These are phyloP conservation scores for Sinohyriopsis cumingii DNA, from an alignment of 2,888 invertebrate genomes.

Conservation along the genomic window DNA sequence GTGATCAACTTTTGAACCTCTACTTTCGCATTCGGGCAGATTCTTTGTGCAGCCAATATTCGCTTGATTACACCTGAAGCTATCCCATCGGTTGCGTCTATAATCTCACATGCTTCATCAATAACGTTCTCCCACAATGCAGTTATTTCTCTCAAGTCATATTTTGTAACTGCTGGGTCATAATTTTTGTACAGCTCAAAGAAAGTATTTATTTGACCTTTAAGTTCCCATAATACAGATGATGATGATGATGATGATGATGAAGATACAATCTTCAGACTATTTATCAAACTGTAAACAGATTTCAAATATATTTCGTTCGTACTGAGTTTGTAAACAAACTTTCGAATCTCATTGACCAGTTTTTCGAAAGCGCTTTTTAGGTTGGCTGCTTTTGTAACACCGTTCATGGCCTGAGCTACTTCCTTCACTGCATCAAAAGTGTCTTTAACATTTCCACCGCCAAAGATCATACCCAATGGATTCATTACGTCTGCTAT, in stretches of 20 bases:
- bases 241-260: no score
- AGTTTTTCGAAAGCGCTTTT: no score
- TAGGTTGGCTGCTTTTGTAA: no score
- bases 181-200: background rate
- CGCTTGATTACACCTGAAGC: background rate
- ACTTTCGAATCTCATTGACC: no score
- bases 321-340: no score
- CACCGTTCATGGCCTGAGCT: no score
- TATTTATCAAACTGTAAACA: no score
- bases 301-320: no score
- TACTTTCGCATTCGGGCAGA: background rate
- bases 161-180: background rate
- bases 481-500: no score
- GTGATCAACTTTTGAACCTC: slow-evolving; percentile 2
- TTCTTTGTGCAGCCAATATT: background rate
- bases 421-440: no score
- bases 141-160: background rate
- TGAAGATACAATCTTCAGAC: no score
- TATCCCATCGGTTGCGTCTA: background rate
- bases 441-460: no score
- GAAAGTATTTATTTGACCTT: background rate
- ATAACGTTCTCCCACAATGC: slow-evolving; percentile 1
- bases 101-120: slow-evolving; percentile 2
- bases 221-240: background rate
- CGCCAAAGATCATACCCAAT: background rate